Evolutionary conservation across 2,888 invertebrate species (phyloP).

Genomic region (Heteropelma amictum): DNA sequence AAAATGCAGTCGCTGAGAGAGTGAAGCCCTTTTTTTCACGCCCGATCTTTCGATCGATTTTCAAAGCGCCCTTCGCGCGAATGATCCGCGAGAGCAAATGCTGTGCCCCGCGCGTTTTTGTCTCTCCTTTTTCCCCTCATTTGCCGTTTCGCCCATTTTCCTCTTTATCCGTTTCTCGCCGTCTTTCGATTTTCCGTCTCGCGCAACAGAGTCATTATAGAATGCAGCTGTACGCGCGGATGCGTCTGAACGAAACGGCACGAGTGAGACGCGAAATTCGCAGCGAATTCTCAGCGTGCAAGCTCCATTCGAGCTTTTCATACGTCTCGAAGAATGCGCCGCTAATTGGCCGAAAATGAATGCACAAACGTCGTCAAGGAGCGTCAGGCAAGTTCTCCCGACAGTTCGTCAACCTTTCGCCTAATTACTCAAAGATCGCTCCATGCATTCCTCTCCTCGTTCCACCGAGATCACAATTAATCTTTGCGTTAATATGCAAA

Average conservation of each 20-base stretch:
- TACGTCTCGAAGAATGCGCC: constrained; percentile 68
- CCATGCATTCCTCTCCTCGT: constrained; percentile 32
- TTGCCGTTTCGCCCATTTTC: constrained; percentile 15
- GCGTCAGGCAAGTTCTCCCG: constrained; percentile 52
- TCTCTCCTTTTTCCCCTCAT: background rate
- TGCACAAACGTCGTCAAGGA: constrained; percentile 62
- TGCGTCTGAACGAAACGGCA: too few species aligned
- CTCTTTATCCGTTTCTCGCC: background rate
- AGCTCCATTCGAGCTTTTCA: background rate
- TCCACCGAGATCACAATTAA: background rate
- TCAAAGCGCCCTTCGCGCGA: too few species aligned
- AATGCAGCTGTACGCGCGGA: background rate
- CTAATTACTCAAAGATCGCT: constrained; percentile 44
- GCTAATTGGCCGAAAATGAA: constrained; percentile 75
- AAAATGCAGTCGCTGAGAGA: too few species aligned
- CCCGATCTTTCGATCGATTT: too few species aligned
- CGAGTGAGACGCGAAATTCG: background rate
- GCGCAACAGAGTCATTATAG: constrained; percentile 56
- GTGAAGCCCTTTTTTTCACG: too few species aligned
- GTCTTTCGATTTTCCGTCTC: constrained; percentile 23
- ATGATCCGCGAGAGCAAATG: constrained; percentile 32
- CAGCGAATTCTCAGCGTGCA: background rate
- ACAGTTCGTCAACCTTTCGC: constrained; percentile 43
- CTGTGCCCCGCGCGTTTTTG: constrained; percentile 62
- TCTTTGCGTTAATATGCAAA: too few species aligned